These are phyloP conservation scores for Pelmatolapia mariae DNA, from an alignment of 2,113 vertebrate genomes.

Conservation along the genomic window DNA sequence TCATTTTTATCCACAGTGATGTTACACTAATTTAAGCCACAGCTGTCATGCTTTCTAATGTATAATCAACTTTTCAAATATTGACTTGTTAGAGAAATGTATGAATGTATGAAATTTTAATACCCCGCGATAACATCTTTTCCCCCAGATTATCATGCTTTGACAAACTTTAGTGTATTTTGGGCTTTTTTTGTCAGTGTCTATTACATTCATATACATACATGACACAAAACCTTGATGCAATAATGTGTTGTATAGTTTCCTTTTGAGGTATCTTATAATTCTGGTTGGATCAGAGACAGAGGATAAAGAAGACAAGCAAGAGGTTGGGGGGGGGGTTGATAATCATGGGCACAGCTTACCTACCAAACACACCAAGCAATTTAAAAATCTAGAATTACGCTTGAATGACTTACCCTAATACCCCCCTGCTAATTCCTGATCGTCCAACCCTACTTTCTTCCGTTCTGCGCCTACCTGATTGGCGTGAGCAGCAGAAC, in stretches of 20 bases:
- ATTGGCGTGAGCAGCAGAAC: conserved; percentile 66
- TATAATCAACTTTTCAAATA: neutral
- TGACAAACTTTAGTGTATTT: neutral
- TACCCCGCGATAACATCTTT: neutral
- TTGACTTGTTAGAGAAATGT: neutral
- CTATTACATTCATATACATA: neutral
- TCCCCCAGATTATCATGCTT: neutral
- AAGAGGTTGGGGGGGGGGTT: too few species aligned
- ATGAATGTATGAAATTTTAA: neutral
- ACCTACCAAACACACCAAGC: neutral
- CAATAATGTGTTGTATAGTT: neutral
- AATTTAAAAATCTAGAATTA: neutral
- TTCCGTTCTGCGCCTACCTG: conserved; percentile 30
- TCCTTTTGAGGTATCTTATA: neutral
- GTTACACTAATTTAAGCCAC: neutral
- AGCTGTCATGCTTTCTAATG: neutral
- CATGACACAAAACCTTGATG: neutral
- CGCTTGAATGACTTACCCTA: conserved; percentile 29
- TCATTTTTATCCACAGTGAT: neutral
- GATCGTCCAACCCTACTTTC: conserved; percentile 27
- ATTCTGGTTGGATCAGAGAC: neutral
- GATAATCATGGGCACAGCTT: neutral
- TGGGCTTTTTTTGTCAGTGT: neutral
- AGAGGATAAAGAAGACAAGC: neutral
- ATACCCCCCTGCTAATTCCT: conserved; percentile 23